A percentile compares a stretch with the other conserved stretches of the same genome.
Conservation (phyloP, 2,113 vertebrate genomes). For the Todiramphus chloris region DNA sequence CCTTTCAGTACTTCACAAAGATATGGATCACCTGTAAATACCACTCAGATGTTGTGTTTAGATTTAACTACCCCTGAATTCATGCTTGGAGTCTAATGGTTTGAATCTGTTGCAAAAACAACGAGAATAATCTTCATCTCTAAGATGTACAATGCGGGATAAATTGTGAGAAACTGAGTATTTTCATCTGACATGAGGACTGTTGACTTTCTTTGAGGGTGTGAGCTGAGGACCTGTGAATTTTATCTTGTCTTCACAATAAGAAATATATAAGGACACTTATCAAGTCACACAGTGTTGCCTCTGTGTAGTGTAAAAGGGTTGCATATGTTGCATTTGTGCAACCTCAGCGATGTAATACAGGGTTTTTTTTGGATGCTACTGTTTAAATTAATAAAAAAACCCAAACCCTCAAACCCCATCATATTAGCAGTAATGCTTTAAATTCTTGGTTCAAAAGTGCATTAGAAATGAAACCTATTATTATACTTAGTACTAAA, state of each 20-base stretch:
- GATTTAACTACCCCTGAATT: neutral
- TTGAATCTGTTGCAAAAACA: neutral
- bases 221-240: neutral
- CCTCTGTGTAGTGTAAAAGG: neutral
- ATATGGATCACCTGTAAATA: slow-evolving; percentile 6
- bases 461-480: neutral
- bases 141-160: neutral
- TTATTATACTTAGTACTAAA: neutral
- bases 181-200: neutral
- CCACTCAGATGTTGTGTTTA: neutral
- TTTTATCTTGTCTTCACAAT: neutral
- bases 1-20: neutral
- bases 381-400: neutral
- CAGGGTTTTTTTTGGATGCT: neutral
- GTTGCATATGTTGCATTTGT: neutral
- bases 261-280: neutral
- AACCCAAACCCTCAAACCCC: too few species aligned
- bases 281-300: neutral
- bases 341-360: neutral
- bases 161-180: neutral
- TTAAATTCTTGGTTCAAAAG: neutral
- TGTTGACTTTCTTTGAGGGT: neutral
- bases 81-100: neutral
- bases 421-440: neutral
- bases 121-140: neutral